Percentiles rank a stretch among this genome's conserved stretches.
These are phyloP conservation scores for Pelvicachromis taeniatus DNA, from an alignment of 2,113 vertebrate species.

Conservation along the genomic window DNA sequence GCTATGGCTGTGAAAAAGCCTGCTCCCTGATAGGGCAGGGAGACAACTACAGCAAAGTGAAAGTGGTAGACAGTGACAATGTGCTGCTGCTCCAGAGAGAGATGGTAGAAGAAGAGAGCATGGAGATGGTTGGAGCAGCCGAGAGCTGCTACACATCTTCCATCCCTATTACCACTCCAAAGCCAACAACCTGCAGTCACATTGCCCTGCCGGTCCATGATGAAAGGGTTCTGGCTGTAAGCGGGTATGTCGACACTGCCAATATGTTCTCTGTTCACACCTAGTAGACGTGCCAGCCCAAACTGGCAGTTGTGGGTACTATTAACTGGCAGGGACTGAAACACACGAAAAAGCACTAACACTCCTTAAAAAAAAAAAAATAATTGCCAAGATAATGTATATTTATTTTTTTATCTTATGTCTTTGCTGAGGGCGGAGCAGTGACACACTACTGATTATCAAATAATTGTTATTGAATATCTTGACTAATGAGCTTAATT, in stretches of 20 bases:
- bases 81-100: constrained; percentile 81
- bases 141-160: constrained; percentile 10
- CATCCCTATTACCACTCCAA: constrained; percentile 28
- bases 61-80: constrained; percentile 69
- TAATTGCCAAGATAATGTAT: background rate
- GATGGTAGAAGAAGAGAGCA: constrained; percentile 45
- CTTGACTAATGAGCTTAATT: background rate
- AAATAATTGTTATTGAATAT: background rate
- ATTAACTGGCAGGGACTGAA: no score
- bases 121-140: constrained; percentile 36
- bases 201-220: background rate
- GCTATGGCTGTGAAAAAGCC: constrained; percentile 27
- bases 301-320: background rate
- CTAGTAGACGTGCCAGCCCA: background rate
- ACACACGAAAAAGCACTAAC: background rate
- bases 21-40: background rate
- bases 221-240: constrained; percentile 39
- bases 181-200: constrained; percentile 31
- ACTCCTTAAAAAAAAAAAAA: background rate
- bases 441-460: background rate
- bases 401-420: background rate
- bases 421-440: background rate
- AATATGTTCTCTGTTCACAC: constrained; percentile 52
- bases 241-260: constrained; percentile 86
- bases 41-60: constrained; percentile 86